These are phyloP conservation scores for Macquaria australasica DNA, from an alignment of 2,113 vertebrate genomes.

Conservation along the genomic window DNA sequence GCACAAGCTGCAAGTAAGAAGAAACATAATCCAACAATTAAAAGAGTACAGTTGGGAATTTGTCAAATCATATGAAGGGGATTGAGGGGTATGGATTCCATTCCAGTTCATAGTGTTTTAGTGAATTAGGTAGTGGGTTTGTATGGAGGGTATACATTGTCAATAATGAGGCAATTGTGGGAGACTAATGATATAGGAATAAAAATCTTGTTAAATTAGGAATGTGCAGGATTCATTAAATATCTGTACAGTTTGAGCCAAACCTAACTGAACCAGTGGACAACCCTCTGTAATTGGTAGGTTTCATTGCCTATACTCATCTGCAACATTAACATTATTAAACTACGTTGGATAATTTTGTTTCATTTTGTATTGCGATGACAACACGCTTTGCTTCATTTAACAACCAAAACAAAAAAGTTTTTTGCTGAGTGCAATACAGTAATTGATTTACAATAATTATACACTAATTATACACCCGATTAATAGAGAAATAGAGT, in stretches of 20 bases:
- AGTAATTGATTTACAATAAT: background rate
- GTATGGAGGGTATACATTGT: background rate
- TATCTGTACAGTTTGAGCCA: background rate
- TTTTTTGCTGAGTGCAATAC: background rate
- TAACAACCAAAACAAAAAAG: background rate
- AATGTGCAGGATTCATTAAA: background rate
- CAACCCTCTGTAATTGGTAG: background rate
- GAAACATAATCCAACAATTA: background rate
- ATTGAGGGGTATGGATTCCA: too few species aligned
- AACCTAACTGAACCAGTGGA: background rate
- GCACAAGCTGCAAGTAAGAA: slow-evolving; percentile 77
- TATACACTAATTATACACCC: background rate
- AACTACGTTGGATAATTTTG: background rate
- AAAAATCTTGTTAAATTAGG: background rate
- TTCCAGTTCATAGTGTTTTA: background rate
- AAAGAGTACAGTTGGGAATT: background rate
- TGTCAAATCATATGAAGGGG: background rate
- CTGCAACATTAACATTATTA: background rate
- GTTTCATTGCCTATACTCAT: background rate
- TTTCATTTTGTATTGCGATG: background rate
- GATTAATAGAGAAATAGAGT: background rate
- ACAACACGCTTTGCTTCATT: background rate
- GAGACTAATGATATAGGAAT: background rate
- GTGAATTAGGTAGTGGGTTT: background rate
- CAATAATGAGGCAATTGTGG: background rate